phyloP scores from a whole-genome alignment of 2,797 vertebrate genomes.

The Hylomyscus alleni region DNA sequence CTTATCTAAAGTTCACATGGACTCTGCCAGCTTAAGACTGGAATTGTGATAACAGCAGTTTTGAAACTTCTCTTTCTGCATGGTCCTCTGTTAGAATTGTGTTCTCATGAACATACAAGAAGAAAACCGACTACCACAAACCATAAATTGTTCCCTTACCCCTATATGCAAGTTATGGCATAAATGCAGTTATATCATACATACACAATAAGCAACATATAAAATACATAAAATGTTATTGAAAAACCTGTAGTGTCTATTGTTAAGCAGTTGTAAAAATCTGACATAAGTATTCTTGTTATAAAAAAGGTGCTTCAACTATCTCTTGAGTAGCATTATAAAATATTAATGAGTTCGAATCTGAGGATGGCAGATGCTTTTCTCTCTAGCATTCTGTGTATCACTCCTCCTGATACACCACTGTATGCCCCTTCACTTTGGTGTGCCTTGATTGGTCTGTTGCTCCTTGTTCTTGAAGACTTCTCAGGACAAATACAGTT shows the following conservation, averaged over 20 bases:
- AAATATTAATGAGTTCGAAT: slow-evolving; percentile 26
- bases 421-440: too few species aligned
- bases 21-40: background rate
- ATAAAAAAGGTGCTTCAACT: background rate
- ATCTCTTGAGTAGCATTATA: background rate
- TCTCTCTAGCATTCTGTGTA: background rate
- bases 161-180: background rate
- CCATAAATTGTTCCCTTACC: background rate
- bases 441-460: background rate
- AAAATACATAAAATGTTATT: background rate
- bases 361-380: background rate
- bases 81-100: background rate
- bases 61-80: background rate
- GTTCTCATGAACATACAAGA: too few species aligned
- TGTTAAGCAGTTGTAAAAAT: background rate
- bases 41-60: too few species aligned
- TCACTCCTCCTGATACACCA: background rate
- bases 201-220: background rate
- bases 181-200: background rate
- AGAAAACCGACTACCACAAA: background rate
- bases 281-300: background rate
- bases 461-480: background rate
- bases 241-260: background rate
- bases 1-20: background rate
- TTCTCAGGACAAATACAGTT: background rate